Evolutionary conservation across 2,113 vertebrate species (phyloP).

Genomic region (Dryoscopus gambensis): DNA sequence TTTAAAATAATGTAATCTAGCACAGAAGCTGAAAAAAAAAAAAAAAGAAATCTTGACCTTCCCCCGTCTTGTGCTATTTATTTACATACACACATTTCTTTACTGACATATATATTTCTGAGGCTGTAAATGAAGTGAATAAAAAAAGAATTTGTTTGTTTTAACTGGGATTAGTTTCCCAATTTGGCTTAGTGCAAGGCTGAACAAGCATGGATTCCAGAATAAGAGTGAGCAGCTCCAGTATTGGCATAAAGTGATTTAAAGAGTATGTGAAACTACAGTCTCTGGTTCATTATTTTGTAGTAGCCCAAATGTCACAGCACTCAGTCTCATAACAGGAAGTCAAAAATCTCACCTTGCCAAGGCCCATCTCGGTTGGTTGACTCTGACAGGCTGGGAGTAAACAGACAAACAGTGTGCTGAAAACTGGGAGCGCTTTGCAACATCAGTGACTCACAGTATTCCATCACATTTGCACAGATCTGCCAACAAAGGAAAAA

Average conservation of each 20-base stretch:
- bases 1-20: background rate
- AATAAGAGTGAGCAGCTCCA: background rate
- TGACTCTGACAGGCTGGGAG: slow-evolving; percentile 87
- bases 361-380: slow-evolving; percentile 84
- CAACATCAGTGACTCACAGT: slow-evolving; percentile 74
- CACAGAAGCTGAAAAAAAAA: background rate
- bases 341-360: slow-evolving; percentile 68
- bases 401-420: slow-evolving; percentile 91
- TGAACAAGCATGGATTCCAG: background rate
- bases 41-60: background rate
- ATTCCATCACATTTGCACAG: slow-evolving; percentile 80
- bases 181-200: background rate
- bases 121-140: background rate
- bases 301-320: background rate
- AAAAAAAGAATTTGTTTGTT: background rate
- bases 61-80: background rate
- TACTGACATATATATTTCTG: background rate
- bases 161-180: background rate
- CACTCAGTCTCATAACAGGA: background rate
- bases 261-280: background rate
- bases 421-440: slow-evolving; percentile 86
- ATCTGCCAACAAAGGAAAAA: slow-evolving; percentile 69
- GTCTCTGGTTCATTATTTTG: background rate
- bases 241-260: background rate
- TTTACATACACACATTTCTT: background rate